phyloP scores from a whole-genome alignment of 2,888 invertebrate species.

The Apeira syringaria region DNA sequence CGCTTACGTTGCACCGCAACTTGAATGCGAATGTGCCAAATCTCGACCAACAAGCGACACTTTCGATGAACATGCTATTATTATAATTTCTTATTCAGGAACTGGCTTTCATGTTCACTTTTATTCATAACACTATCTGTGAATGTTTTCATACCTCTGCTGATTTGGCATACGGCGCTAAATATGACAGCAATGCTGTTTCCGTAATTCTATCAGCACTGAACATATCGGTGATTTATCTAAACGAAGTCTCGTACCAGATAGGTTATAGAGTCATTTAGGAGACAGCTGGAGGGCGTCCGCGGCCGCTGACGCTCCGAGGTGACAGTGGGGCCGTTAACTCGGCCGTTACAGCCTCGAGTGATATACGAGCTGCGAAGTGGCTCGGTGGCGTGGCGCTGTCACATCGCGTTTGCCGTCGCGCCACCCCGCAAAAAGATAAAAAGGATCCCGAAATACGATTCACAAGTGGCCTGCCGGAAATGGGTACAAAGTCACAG shows the following conservation, averaged over 20 bases:
- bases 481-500: slow-evolving; percentile 79
- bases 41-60: slow-evolving; percentile 41
- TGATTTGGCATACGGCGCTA: not conserved
- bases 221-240: slow-evolving; percentile 24
- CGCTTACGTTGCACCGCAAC: slow-evolving; percentile 54
- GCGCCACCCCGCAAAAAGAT: slow-evolving; percentile 73
- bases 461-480: slow-evolving; percentile 80
- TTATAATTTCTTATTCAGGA: slow-evolving; percentile 16
- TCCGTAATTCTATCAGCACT: slow-evolving; percentile 16
- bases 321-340: slow-evolving; percentile 76
- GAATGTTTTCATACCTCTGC: not conserved
- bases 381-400: slow-evolving; percentile 77
- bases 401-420: slow-evolving; percentile 73
- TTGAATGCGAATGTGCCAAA: slow-evolving; percentile 62
- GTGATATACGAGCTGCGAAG: slow-evolving; percentile 82
- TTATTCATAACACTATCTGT: slow-evolving; percentile 10
- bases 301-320: slow-evolving; percentile 64
- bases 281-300: slow-evolving; percentile 42
- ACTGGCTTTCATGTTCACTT: slow-evolving; percentile 16
- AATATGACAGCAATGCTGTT: not conserved
- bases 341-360: slow-evolving; percentile 70
- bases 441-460: slow-evolving; percentile 80
- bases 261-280: slow-evolving; percentile 51
- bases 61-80: too few species aligned
- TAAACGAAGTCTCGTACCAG: slow-evolving; percentile 31